Percentiles rank a stretch among this genome's conserved stretches.
phyloP scores from a whole-genome alignment of 2,797 vertebrate species.

The Gymnocypris eckloni region DNA sequence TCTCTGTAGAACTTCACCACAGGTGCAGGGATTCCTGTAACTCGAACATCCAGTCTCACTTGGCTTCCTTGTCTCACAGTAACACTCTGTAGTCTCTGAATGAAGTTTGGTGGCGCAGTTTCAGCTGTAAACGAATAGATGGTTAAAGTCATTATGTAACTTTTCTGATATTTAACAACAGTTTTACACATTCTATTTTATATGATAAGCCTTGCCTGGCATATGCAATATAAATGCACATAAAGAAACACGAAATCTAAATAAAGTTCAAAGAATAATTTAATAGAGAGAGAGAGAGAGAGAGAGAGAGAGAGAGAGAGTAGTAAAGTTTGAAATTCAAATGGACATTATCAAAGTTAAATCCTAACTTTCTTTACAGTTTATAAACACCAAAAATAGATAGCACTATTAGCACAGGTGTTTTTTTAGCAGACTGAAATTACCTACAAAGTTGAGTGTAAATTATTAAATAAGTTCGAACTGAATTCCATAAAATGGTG shows the following conservation, averaged over 20 bases:
- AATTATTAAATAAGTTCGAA: background rate
- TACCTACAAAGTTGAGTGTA: background rate
- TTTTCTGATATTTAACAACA: background rate
- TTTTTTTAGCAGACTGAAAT: background rate
- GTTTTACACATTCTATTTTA: background rate
- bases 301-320: too few relatives aligned
- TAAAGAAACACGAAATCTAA: background rate
- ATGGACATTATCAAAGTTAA: background rate
- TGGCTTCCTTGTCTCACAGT: conserved; percentile 95
- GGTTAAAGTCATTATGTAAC: background rate
- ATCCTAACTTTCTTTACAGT: background rate
- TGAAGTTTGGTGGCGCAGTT: conserved; percentile 94
- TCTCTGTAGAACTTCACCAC: conserved; percentile 98
- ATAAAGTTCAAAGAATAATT: background rate
- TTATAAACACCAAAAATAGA: background rate
- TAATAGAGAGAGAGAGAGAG: too few relatives aligned
- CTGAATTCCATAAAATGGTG: background rate
- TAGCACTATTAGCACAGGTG: background rate
- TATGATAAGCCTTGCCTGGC: background rate
- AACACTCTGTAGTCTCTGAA: conserved; percentile 95
- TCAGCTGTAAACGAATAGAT: conserved; percentile 78
- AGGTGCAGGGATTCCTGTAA: conserved; percentile 97
- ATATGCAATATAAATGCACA: background rate
- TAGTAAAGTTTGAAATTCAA: background rate
- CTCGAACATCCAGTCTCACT: conserved; percentile 92